phyloP scores from a whole-genome alignment of 2,797 vertebrate species.

The Lacerta viridis region DNA sequence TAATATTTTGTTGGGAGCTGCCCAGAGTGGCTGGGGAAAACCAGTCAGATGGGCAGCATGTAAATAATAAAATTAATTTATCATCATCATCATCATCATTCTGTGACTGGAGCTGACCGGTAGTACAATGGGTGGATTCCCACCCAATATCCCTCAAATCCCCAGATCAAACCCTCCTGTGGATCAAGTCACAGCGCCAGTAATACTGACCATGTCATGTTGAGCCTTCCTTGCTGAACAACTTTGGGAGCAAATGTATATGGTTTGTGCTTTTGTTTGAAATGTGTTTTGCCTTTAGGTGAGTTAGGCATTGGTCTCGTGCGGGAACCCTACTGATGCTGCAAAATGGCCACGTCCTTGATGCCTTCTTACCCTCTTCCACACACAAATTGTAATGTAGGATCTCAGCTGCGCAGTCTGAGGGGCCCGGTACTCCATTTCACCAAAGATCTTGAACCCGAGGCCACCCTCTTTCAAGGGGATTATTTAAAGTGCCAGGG shows the following conservation, averaged over 20 bases:
- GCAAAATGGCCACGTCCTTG: neutral
- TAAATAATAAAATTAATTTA: too few species aligned
- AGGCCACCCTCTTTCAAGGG: constrained; percentile 50
- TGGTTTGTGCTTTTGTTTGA: neutral
- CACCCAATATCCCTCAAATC: neutral
- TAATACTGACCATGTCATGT: too few species aligned
- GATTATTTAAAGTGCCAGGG: constrained; percentile 61
- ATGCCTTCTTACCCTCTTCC: neutral
- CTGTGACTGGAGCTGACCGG: neutral
- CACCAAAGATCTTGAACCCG: neutral
- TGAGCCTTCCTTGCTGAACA: neutral
- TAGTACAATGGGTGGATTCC: too few species aligned
- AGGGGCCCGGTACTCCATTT: neutral
- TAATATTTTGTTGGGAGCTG: too few species aligned
- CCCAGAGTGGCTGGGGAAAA: too few species aligned
- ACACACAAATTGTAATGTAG: neutral
- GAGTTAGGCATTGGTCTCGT: neutral
- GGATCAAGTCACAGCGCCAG: neutral
- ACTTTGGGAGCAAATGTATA: neutral
- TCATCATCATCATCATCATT: too few species aligned
- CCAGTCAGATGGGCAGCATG: too few species aligned
- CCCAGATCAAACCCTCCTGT: neutral
- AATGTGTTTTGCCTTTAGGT: neutral
- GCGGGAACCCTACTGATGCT: neutral
- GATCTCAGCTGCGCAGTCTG: neutral